Evolutionary conservation across 2,888 invertebrate genomes (phyloP).

Genomic region (Drosophila macrospina): DNA sequence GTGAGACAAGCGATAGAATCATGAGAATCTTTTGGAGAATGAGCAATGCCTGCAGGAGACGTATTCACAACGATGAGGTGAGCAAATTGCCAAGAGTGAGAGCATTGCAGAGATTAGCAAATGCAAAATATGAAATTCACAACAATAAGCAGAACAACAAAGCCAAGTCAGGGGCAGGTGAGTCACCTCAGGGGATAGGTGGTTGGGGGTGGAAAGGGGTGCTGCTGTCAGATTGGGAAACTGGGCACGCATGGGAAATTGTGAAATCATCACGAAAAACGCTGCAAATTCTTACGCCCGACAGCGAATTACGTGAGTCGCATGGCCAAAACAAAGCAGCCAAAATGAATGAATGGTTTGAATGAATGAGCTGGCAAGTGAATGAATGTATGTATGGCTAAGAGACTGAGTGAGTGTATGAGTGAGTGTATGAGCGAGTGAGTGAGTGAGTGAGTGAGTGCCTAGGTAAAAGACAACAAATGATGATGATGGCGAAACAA

Average conservation of each 20-base stretch:
- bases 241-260: conserved; percentile 63
- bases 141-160: conserved; percentile 21
- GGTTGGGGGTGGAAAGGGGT: neutral
- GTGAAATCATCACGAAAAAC: conserved; percentile 74
- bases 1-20: conserved; percentile 23
- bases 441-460: conserved; percentile 44
- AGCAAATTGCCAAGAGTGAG: conserved; percentile 30
- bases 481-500: conserved; percentile 43
- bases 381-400: conserved; percentile 21
- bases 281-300: conserved; percentile 66
- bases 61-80: conserved; percentile 57
- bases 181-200: neutral
- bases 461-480: conserved; percentile 56
- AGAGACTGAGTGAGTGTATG: conserved; percentile 12
- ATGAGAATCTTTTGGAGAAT: conserved; percentile 19
- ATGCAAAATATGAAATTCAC: conserved; percentile 49
- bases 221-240: conserved; percentile 24
- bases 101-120: conserved; percentile 62
- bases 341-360: conserved; percentile 44
- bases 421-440: conserved; percentile 30
- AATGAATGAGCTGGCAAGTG: conserved; percentile 33
- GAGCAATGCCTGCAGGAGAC: conserved; percentile 12
- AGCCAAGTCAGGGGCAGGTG: neutral
- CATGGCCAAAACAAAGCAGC: conserved; percentile 57
- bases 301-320: conserved; percentile 69